These are phyloP conservation scores for Eulemur rubriventer DNA, from an alignment of 2,797 vertebrate species.

Conservation along the genomic window DNA sequence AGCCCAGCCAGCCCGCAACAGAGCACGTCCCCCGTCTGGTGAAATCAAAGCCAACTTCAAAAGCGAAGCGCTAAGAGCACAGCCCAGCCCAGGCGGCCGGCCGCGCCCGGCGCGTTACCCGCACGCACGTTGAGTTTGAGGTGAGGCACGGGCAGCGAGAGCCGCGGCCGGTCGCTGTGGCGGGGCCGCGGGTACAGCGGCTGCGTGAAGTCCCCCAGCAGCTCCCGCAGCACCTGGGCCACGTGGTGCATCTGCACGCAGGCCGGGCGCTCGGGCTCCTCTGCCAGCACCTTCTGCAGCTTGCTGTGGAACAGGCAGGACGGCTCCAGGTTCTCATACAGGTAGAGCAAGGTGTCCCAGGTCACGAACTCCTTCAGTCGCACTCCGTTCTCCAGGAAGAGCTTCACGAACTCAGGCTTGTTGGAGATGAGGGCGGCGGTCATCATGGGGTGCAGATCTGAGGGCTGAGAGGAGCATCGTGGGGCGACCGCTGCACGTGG, in stretches of 20 bases:
- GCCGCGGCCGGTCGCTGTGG: constrained; percentile 67
- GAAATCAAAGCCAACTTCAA: not conserved
- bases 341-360: constrained; percentile 87
- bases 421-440: constrained; percentile 92
- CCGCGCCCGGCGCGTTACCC: accelerated
- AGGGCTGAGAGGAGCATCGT: constrained; percentile 85
- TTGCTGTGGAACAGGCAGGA: constrained; percentile 91
- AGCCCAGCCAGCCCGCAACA: not conserved
- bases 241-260: constrained; percentile 88
- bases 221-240: constrained; percentile 91
- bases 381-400: constrained; percentile 95
- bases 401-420: constrained; percentile 94
- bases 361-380: constrained; percentile 90
- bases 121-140: constrained; percentile 82
- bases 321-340: constrained; percentile 90
- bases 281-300: constrained; percentile 89
- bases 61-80: accelerated
- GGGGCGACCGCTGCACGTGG: accelerated
- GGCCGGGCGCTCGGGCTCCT: constrained; percentile 64
- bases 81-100: accelerated
- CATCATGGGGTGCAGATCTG: constrained; percentile 94
- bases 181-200: constrained; percentile 88
- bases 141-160: constrained; percentile 79
- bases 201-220: constrained; percentile 92
- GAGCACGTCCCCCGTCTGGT: not conserved